These are phyloP conservation scores for Drosophila recens DNA, from an alignment of 2,888 invertebrate genomes.

Conservation along the genomic window DNA sequence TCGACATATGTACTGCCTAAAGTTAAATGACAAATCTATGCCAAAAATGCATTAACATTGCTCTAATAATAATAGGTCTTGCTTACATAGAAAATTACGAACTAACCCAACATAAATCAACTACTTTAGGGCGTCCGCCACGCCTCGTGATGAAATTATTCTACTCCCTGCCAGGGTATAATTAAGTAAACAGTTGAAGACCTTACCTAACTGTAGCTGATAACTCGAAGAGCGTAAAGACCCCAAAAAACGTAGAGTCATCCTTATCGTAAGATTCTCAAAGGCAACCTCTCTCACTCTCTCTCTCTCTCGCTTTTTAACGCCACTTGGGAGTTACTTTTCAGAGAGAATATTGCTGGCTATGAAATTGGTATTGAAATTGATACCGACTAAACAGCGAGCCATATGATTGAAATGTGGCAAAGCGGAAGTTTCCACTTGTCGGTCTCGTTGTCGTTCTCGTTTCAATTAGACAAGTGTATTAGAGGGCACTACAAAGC, in stretches of 20 bases:
- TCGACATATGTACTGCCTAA: too few relatives aligned
- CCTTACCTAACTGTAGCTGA: conserved; percentile 11
- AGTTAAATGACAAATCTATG: too few relatives aligned
- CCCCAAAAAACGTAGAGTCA: conserved; percentile 2
- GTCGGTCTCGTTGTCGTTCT: conserved; percentile 31
- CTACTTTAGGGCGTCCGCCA: neutral
- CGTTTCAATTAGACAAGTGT: conserved; percentile 64
- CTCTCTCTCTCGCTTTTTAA: neutral
- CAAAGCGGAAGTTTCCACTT: conserved; percentile 72
- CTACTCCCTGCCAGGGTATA: neutral
- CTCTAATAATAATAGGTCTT: too few relatives aligned
- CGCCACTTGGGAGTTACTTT: conserved; percentile 20
- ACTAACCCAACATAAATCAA: neutral
- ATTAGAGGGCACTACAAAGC: conserved; percentile 38
- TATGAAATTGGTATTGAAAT: conserved; percentile 69
- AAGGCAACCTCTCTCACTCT: neutral
- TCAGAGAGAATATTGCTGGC: conserved; percentile 21
- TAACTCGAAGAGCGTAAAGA: conserved; percentile 9
- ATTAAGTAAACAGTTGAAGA: neutral
- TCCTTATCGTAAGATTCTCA: neutral
- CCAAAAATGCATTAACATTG: too few relatives aligned
- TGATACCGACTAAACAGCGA: conserved; percentile 50
- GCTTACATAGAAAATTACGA: too few relatives aligned
- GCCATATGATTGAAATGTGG: conserved; percentile 62
- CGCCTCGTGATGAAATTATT: neutral